Percentiles rank a stretch among this genome's conserved stretches.
Conservation (phyloP, 2,888 invertebrate genomes). For the Lumbricus terrestris region DNA sequence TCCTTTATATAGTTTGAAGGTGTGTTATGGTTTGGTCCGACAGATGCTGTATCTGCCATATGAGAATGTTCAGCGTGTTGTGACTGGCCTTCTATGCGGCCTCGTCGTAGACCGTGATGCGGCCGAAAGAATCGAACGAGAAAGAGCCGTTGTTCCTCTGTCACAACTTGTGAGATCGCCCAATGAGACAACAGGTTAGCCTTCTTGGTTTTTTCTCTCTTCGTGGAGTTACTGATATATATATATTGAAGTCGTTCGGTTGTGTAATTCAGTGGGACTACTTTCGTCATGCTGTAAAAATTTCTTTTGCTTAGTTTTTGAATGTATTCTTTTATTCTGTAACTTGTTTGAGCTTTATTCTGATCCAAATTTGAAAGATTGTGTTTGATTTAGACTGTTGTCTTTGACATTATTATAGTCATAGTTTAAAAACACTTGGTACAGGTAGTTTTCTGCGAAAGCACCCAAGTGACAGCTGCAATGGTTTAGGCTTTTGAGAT, state of each 20-base stretch:
- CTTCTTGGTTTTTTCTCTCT: not conserved
- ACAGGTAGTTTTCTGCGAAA: not conserved
- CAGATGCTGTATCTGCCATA: constrained; percentile 89
- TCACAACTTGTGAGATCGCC: constrained; percentile 94
- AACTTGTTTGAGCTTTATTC: not conserved
- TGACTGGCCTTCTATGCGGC: constrained; percentile 94
- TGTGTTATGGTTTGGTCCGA: not conserved
- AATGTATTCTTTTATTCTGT: no score
- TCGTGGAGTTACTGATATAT: not conserved
- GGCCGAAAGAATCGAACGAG: constrained; percentile 93
- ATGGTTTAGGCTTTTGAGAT: no score
- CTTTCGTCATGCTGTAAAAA: not conserved
- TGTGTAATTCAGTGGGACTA: not conserved
- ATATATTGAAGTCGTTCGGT: not conserved
- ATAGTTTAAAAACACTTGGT: not conserved
- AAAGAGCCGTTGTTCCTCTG: constrained; percentile 82
- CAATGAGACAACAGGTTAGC: constrained; percentile 84
- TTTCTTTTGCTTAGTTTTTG: no score
- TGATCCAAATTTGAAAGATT: not conserved
- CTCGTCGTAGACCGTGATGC: constrained; percentile 94
- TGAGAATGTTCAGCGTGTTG: constrained; percentile 94
- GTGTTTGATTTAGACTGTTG: not conserved
- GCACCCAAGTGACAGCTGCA: no score
- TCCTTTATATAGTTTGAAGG: not conserved
- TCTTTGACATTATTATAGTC: not conserved